A percentile compares a stretch with the other conserved stretches of the same genome.
These are phyloP conservation scores for Magallana gigas DNA, from an alignment of 1,140 invertebrate species.

Conservation along the genomic window DNA sequence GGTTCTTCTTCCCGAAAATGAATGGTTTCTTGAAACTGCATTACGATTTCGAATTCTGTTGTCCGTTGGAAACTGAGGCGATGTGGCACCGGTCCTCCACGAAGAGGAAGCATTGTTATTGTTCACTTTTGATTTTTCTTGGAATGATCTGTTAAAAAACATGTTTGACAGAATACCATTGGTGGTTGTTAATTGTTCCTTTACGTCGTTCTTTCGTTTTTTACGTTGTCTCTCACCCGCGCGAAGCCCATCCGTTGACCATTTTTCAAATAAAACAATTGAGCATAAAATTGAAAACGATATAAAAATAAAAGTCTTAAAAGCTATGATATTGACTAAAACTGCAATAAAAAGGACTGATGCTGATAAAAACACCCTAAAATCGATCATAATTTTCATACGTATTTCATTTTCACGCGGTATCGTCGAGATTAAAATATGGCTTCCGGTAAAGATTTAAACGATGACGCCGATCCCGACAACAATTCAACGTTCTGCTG, in stretches of 20 bases:
- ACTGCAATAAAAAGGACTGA: conserved; percentile 27
- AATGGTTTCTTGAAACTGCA: background rate
- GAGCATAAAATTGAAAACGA: conserved; percentile 12
- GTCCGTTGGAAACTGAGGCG: background rate
- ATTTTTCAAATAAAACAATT: background rate
- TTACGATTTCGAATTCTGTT: conserved; percentile 13
- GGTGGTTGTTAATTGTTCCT: background rate
- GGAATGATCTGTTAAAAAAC: conserved; percentile 22
- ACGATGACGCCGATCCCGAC: too few species aligned
- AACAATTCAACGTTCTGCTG: too few species aligned
- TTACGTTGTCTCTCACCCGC: background rate
- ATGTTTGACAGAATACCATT: conserved; percentile 12
- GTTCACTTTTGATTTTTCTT: conserved; percentile 22
- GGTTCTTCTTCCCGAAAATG: background rate
- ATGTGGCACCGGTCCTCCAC: background rate
- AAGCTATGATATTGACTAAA: background rate
- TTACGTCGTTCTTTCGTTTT: background rate
- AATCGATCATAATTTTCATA: conserved; percentile 23
- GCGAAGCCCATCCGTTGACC: background rate
- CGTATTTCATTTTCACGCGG: conserved; percentile 32
- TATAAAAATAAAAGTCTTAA: conserved; percentile 12
- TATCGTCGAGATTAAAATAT: conserved; percentile 31
- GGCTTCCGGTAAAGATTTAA: background rate
- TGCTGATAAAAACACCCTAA: conserved; percentile 1
- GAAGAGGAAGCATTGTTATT: background rate